Base-by-base conservation (phyloP, 53 echinoderm and acorn worm genomes). In the Echinometra lucunter region DNA sequence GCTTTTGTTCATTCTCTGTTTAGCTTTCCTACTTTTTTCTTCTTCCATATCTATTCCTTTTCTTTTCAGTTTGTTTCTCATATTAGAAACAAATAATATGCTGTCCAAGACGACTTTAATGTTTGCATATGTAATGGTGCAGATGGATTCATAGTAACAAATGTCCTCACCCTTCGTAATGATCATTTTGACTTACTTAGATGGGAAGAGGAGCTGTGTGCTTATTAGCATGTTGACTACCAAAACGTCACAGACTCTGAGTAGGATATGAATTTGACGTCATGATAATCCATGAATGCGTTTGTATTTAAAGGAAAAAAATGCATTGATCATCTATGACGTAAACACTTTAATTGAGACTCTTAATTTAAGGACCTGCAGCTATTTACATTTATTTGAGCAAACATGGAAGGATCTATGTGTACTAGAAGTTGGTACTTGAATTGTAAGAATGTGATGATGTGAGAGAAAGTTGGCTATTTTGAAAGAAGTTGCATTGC, bases 191-290 rank as follows among this genome's bases (percentile, higher is more conserved):
- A 17, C 38, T 63, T 42, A 42, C 21, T 18, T 0, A 80, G 6
- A 34, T 67, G 67, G 19, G 80, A 17, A 80, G 38, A 80, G 19
- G 18, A 80, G 80, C 42, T 13, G 6, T 78, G 78, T 38, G 6
- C 32, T 67, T 67, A 40, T 38, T 4, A 17, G 2, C 38, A 32
- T 42, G 21, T 19, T 13, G 38, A 44, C 19, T 40, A 42, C 42
- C 21, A 40, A 74, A 80, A 80, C 80, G 80, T 80, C 80, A 80
- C 23, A 7, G 44, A 21, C 32, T 40, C 16, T 12, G 42, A 80
- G 80, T 40, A 42, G 44, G 42, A 80, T 42, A 42, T 80, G 18
- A 40, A 5, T 80, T 80, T 80, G 80, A 80, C 80, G 80, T 80
- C 80, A 80, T 18, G 1, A 38, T 80, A 5, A 5, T 5, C 80